Conservation (phyloP, 2,888 invertebrate species). For the Drosophila diplacantha region DNA sequence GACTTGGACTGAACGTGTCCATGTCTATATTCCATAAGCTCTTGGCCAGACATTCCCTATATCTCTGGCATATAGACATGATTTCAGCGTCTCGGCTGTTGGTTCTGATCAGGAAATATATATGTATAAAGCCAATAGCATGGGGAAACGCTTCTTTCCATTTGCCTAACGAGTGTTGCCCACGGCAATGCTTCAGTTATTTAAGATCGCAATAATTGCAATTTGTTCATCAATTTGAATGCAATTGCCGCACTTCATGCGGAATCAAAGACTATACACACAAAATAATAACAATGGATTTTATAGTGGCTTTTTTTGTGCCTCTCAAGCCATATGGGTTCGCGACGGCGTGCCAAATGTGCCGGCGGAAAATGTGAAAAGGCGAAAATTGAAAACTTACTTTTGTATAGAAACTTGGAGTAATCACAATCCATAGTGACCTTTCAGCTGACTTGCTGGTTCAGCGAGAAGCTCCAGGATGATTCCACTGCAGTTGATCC, state of each 20-base stretch:
- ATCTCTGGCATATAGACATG: neutral
- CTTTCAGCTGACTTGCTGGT: conserved; percentile 11
- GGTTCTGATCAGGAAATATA: conserved; percentile 13
- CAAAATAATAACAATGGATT: neutral
- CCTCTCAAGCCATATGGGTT: neutral
- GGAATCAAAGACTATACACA: conserved; percentile 3
- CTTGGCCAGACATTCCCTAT: neutral
- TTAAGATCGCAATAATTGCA: conserved; percentile 14
- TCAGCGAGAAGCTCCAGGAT: conserved; percentile 9
- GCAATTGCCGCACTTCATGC: conserved; percentile 9
- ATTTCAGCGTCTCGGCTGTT: conserved; percentile 2
- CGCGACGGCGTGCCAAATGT: conserved; percentile 7
- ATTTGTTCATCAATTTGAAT: conserved; percentile 13
- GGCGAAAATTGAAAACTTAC: conserved; percentile 42
- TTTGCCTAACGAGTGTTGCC: conserved; percentile 2
- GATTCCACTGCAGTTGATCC: conserved; percentile 19
- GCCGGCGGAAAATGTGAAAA: conserved; percentile 15
- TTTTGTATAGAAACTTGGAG: conserved; percentile 65
- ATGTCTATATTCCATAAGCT: neutral
- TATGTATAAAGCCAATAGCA: neutral
- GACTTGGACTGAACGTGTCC: neutral
- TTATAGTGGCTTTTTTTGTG: neutral
- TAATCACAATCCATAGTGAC: conserved; percentile 64
- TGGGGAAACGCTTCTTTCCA: conserved; percentile 9
- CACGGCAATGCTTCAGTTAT: conserved; percentile 12